Conservation (phyloP, 2,797 vertebrate genomes). For the Lepus townsendii region DNA sequence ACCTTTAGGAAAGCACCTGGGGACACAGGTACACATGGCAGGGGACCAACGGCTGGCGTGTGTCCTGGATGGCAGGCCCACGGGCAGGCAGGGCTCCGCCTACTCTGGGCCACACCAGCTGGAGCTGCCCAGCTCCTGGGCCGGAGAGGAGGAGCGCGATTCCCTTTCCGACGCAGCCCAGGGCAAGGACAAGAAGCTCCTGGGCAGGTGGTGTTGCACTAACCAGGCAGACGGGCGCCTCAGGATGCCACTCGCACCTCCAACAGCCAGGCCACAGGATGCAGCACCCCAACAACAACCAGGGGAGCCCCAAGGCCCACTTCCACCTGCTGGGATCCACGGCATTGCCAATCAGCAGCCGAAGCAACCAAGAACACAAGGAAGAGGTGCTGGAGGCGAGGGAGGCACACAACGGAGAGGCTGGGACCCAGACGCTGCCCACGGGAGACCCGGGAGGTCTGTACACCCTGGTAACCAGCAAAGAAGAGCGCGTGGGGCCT, state of each 20-base stretch:
- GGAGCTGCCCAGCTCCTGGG: background rate
- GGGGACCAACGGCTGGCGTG: no score
- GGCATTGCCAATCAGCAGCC: background rate
- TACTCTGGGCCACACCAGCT: background rate
- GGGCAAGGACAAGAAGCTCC: accelerated
- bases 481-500: background rate
- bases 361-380: background rate
- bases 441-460: background rate
- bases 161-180: background rate
- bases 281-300: background rate
- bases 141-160: no score
- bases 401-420: accelerated
- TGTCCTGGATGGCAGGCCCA: no score
- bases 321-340: background rate
- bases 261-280: background rate
- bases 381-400: no score
- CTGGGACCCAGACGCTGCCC: no score
- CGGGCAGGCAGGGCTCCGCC: background rate
- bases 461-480: accelerated
- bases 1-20: background rate
- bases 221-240: background rate
- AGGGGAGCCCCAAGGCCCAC: accelerated
- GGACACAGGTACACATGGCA: background rate
- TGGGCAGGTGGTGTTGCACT: accelerated
- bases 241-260: background rate